Base-by-base conservation (phyloP, 2,888 invertebrate genomes). In the Drosophila lacicola region DNA sequence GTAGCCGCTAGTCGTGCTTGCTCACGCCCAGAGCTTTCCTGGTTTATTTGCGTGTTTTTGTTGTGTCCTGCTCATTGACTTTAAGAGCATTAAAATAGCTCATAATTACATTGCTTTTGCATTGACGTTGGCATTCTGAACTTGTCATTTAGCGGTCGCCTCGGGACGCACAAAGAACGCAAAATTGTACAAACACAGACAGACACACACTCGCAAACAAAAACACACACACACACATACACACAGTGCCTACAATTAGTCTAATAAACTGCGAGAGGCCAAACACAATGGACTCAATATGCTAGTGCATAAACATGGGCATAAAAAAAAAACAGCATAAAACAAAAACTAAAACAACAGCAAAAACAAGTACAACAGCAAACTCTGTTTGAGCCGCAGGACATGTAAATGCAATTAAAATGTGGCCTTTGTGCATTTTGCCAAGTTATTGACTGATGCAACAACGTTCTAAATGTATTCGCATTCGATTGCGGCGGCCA, bases 371-470 rank as follows among this genome's bases (percentile, higher is more conserved):
- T 47, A 49, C 60, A 37, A 54, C 33, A 50, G 21, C 50, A 58
- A 51, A 39, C 44, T 25, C 17, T 37, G 42, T 65, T 65, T 70
- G 51, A 62, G 74, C 82, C 77, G 76, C 77, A 79, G 89, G 89
- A 88, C 89, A 89, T 85, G 84, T 89, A 85, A 85, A 85, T 89
- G 88, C 84, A 85, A 85, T 85, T 85, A 89, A 89, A 88, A 74
- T 67, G 71, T 68, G 70, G 64, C 77, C 88, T 80, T 74, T 84
- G 75, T 75, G 46, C 17, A 39, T 34, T 61, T 33, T 11, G 13
- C 53, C 50, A 65, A 54, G 49, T 56, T 74, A 73, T 80, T 84
- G 78, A 75, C 82, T 82, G 83, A 71, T 70, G 53, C 54, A 44
- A 46, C 62, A 55, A 29, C 29, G 2, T 62, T 78, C 47, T 62